These are phyloP conservation scores for Champsocephalus esox DNA, from an alignment of 2,797 vertebrate species.

Conservation along the genomic window DNA sequence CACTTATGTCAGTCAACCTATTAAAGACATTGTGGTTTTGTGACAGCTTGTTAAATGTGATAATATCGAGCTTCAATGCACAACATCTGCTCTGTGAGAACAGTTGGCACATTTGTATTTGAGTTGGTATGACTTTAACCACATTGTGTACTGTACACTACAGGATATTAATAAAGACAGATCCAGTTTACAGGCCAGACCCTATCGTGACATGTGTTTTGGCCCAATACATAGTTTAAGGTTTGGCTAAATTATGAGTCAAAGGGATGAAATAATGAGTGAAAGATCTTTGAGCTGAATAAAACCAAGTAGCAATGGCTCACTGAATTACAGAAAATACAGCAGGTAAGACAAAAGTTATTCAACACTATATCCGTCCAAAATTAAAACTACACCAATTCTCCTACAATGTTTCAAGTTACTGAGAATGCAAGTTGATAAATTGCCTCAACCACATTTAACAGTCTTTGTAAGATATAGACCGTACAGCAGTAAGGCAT, in stretches of 20 bases:
- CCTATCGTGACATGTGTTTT: background rate
- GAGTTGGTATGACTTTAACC: background rate
- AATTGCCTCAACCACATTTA: background rate
- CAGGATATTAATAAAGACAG: background rate
- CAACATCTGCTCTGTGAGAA: constrained; percentile 49
- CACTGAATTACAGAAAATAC: background rate
- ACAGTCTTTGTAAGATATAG: background rate
- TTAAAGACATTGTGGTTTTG: constrained; percentile 29
- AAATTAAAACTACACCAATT: background rate
- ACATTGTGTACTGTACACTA: background rate
- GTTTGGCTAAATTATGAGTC: background rate
- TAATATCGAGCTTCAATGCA: constrained; percentile 20
- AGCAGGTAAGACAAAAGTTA: background rate
- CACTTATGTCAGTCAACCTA: constrained; percentile 15
- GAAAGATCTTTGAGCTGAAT: background rate
- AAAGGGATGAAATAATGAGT: constrained; percentile 3
- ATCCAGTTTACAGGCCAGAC: background rate
- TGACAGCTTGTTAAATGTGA: constrained; percentile 26
- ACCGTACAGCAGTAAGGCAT: background rate
- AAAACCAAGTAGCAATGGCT: background rate
- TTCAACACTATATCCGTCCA: background rate
- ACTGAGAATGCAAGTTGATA: background rate
- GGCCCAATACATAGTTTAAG: background rate
- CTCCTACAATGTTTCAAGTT: background rate
- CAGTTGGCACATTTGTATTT: constrained; percentile 18